Conservation (phyloP, 2,888 invertebrate genomes). For the Lagria hirta region DNA sequence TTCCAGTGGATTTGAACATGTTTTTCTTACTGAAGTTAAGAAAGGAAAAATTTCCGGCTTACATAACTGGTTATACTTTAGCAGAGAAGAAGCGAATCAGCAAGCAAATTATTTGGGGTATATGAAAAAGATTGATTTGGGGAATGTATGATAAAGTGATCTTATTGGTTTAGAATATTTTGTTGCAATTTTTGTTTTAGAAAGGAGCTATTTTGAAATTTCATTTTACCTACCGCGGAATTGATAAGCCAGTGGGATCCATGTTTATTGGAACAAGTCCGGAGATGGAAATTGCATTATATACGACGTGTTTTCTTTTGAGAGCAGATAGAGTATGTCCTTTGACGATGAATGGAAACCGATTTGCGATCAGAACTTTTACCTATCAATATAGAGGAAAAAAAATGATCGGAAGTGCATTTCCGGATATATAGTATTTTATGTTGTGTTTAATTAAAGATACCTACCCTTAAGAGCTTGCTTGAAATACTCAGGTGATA, state of each 20-base stretch:
- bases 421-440: conserved; percentile 77
- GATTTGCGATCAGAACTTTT: conserved; percentile 73
- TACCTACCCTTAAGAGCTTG: too few species aligned
- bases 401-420: conserved; percentile 78
- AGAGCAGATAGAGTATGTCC: conserved; percentile 75
- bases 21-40: conserved; percentile 86
- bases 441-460: too few species aligned
- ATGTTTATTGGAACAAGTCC: conserved; percentile 87
- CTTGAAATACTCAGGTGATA: too few species aligned
- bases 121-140: conserved; percentile 68
- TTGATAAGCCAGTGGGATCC: conserved; percentile 74
- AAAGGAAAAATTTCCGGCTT: conserved; percentile 77
- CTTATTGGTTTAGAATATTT: too few species aligned
- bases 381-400: conserved; percentile 72
- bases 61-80: conserved; percentile 90
- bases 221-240: conserved; percentile 69
- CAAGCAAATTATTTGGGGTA: conserved; percentile 79
- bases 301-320: conserved; percentile 81
- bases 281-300: conserved; percentile 87
- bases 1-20: conserved; percentile 91
- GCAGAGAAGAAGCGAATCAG: conserved; percentile 71
- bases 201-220: conserved; percentile 75
- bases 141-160: conserved; percentile 61
- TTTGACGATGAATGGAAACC: conserved; percentile 69
- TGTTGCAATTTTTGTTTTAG: conserved; percentile 51